These are phyloP conservation scores for Lordiphosa mommai DNA, from an alignment of 1,140 invertebrate genomes.

Conservation along the genomic window DNA sequence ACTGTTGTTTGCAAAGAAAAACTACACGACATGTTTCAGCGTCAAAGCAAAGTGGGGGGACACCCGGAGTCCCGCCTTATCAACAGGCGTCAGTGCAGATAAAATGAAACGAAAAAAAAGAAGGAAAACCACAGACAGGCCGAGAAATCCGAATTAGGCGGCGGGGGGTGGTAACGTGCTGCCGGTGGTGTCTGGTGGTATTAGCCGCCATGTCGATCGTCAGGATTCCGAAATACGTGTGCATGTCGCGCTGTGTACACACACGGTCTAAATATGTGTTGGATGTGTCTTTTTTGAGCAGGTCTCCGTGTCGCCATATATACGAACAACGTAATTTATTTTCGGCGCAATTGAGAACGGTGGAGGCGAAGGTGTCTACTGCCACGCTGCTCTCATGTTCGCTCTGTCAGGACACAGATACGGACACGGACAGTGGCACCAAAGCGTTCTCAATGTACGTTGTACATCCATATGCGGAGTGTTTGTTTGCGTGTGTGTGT, in stretches of 20 bases:
- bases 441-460: neutral
- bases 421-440: slow-evolving; percentile 1
- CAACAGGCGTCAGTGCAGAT: slow-evolving; percentile 45
- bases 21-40: slow-evolving; percentile 54
- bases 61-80: slow-evolving; percentile 19
- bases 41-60: slow-evolving; percentile 18
- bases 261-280: slow-evolving; percentile 18
- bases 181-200: slow-evolving; percentile 12
- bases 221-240: slow-evolving; percentile 20
- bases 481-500: neutral
- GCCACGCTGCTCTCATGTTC: slow-evolving; percentile 29
- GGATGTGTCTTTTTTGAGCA: slow-evolving; percentile 27
- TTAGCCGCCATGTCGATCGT: slow-evolving; percentile 37
- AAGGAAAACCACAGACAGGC: slow-evolving; percentile 19
- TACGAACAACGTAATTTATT: slow-evolving; percentile 50
- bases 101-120: slow-evolving; percentile 18
- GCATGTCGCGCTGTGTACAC: slow-evolving; percentile 12
- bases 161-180: neutral
- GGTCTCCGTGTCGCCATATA: slow-evolving; percentile 24
- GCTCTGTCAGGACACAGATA: slow-evolving; percentile 15
- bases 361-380: slow-evolving; percentile 16
- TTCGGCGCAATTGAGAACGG: slow-evolving; percentile 47
- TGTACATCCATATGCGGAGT: neutral
- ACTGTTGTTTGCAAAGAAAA: slow-evolving; percentile 40
- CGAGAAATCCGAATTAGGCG: slow-evolving; percentile 37